A percentile compares a stretch with the other conserved stretches of the same genome.
Conservation (phyloP, 2,888 invertebrate species). For the Ecliptopera silaceata region DNA sequence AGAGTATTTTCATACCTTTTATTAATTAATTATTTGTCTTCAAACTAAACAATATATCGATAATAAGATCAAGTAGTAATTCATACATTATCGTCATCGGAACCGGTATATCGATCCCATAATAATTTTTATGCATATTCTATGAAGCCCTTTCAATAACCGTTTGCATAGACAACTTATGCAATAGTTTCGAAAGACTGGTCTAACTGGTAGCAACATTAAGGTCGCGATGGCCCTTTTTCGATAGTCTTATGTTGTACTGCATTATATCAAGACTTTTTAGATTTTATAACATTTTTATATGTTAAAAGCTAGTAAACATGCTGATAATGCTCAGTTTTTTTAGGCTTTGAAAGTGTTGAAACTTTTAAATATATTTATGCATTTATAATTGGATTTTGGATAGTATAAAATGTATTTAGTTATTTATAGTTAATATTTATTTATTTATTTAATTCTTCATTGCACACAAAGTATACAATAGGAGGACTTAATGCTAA, state of each 20-base stretch:
- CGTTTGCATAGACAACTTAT: neutral
- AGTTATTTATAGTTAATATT: too few relatives aligned
- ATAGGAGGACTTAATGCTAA: too few relatives aligned
- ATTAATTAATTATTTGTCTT: too few relatives aligned
- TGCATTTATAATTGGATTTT: too few relatives aligned
- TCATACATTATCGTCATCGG: neutral
- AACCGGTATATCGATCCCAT: neutral
- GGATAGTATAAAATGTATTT: too few relatives aligned
- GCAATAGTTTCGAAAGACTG: conserved; percentile 1
- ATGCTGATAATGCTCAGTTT: neutral
- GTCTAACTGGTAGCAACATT: neutral
- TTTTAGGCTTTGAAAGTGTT: too few relatives aligned
- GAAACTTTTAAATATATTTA: too few relatives aligned
- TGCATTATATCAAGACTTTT: neutral
- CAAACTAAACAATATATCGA: too few relatives aligned
- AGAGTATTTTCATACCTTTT: too few relatives aligned
- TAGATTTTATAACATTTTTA: neutral
- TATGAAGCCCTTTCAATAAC: neutral
- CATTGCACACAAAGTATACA: too few relatives aligned
- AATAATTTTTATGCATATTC: neutral
- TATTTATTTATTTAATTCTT: too few relatives aligned
- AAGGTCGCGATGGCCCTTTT: neutral
- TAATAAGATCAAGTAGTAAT: too few relatives aligned
- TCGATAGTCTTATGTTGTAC: neutral
- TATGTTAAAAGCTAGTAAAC: neutral